phyloP scores from a whole-genome alignment of 2,888 invertebrate species.

The Pandemis corylana region DNA sequence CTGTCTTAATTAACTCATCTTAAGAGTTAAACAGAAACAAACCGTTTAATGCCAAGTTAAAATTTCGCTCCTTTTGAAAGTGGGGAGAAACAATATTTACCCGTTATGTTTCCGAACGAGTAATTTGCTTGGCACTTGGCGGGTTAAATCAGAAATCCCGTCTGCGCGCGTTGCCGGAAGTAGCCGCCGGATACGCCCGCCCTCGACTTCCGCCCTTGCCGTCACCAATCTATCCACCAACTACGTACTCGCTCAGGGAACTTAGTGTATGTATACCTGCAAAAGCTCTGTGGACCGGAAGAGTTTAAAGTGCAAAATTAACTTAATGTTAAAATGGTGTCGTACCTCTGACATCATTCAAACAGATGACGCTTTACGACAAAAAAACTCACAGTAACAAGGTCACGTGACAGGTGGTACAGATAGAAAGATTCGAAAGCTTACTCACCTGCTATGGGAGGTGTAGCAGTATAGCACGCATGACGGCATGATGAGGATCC shows the following conservation, averaged over 20 bases:
- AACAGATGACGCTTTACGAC: too few relatives aligned
- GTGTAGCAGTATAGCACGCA: too few relatives aligned
- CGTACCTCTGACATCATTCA: too few relatives aligned
- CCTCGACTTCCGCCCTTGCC: slow-evolving; percentile 40
- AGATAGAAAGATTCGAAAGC: too few relatives aligned
- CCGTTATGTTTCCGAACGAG: slow-evolving; percentile 32
- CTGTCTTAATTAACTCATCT: slow-evolving; percentile 11
- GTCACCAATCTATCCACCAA: slow-evolving; percentile 38
- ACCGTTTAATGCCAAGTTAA: slow-evolving; percentile 14
- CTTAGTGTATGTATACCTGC: neutral
- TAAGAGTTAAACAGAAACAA: slow-evolving; percentile 1
- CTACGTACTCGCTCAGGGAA: slow-evolving; percentile 10
- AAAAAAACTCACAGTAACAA: too few relatives aligned
- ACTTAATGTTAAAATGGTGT: neutral
- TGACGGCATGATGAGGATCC: too few relatives aligned
- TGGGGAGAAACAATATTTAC: slow-evolving; percentile 13
- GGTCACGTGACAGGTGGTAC: too few relatives aligned
- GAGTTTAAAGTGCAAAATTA: neutral
- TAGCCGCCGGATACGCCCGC: slow-evolving; percentile 40
- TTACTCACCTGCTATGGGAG: too few relatives aligned
- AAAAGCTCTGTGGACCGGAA: neutral
- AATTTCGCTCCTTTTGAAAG: slow-evolving; percentile 4
- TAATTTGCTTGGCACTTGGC: slow-evolving; percentile 31
- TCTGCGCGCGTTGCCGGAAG: slow-evolving; percentile 37
- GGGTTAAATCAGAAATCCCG: slow-evolving; percentile 13